Percentiles rank a stretch among this genome's conserved stretches.
phyloP scores from a whole-genome alignment of 2,113 vertebrate genomes.

The Cyanoramphus novaezelandiae region DNA sequence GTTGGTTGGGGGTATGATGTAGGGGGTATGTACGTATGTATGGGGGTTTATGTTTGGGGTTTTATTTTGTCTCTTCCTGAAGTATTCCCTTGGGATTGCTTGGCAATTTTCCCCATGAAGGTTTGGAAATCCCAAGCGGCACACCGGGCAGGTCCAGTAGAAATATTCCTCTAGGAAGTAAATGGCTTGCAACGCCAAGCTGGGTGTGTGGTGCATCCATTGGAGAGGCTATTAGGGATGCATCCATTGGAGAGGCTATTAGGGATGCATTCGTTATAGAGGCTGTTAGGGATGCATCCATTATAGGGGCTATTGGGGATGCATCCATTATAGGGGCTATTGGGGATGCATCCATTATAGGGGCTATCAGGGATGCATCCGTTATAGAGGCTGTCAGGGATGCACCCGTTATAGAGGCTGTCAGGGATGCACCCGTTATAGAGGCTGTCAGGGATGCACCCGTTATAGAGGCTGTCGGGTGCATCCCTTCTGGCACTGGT shows the following conservation, averaged over 20 bases:
- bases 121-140: neutral
- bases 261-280: no score
- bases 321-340: neutral
- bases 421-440: no score
- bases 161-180: neutral
- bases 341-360: no score
- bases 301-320: no score
- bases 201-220: neutral
- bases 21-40: no score
- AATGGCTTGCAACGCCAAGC: neutral
- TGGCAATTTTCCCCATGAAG: neutral
- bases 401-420: neutral
- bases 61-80: neutral
- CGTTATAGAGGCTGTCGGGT: no score
- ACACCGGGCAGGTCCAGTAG: neutral
- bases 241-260: neutral
- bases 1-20: no score
- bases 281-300: neutral
- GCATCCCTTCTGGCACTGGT: no score
- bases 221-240: neutral
- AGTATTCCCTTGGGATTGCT: rapidly evolving
- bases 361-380: neutral
- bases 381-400: neutral
- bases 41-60: no score
- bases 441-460: rapidly evolving